Conservation (phyloP, 2,113 vertebrate genomes). For the Spermophilus dauricus region DNA sequence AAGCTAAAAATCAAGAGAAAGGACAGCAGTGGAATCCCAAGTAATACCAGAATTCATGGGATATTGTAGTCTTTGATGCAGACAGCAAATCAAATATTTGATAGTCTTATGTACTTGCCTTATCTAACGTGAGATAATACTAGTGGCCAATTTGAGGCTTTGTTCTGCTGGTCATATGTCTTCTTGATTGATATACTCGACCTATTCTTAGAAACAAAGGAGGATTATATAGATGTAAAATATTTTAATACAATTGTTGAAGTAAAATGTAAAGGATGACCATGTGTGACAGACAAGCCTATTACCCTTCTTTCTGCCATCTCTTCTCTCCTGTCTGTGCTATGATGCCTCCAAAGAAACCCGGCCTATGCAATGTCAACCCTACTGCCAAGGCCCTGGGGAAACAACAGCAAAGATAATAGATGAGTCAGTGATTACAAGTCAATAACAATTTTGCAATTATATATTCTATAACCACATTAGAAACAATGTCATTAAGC, state of each 20-base stretch:
- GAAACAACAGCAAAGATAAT: background rate
- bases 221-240: background rate
- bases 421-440: constrained; percentile 14
- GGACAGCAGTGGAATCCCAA: background rate
- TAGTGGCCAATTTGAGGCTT: background rate
- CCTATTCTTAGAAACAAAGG: background rate
- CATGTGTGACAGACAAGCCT: background rate
- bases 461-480: constrained; percentile 59
- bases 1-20: background rate
- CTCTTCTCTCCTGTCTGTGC: background rate
- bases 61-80: background rate
- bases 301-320: background rate
- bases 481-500: constrained; percentile 54
- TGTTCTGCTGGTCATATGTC: background rate
- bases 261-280: background rate
- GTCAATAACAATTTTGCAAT: constrained; percentile 56
- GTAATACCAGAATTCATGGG: background rate
- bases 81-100: background rate
- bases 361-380: background rate
- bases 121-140: background rate
- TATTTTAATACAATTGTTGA: background rate
- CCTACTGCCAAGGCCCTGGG: background rate
- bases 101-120: background rate
- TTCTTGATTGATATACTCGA: background rate
- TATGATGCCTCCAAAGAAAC: background rate